These are phyloP conservation scores for Phortica variegata DNA, from an alignment of 1,140 invertebrate species.

Conservation along the genomic window DNA sequence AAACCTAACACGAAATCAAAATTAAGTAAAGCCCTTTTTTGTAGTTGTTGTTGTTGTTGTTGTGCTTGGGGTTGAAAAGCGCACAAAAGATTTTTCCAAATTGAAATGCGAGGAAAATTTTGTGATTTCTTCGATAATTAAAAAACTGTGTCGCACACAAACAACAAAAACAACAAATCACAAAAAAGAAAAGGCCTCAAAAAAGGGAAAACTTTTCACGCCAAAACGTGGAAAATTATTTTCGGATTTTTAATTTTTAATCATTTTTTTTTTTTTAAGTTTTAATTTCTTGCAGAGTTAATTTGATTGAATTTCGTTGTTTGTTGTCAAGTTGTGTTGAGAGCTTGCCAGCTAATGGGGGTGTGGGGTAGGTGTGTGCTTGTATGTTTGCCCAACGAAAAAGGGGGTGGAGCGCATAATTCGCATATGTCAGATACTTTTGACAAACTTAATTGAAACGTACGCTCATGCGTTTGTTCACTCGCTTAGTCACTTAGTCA, in stretches of 20 bases:
- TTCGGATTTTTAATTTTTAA: conserved; percentile 14
- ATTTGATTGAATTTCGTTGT: conserved; percentile 51
- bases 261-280: neutral
- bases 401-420: conserved; percentile 6
- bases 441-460: conserved; percentile 1
- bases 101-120: conserved; percentile 21
- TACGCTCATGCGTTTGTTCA: conserved; percentile 14
- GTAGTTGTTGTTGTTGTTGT: no score
- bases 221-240: neutral
- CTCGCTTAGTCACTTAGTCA: neutral
- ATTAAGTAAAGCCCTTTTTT: no score
- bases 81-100: conserved; percentile 3
- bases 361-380: conserved; percentile 9
- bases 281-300: conserved; percentile 11
- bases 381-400: no score
- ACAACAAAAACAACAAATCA: neutral
- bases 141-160: neutral
- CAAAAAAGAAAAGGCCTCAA: neutral
- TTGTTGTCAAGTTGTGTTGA: conserved; percentile 38
- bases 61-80: no score
- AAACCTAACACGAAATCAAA: no score
- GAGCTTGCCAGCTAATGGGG: neutral
- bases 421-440: conserved; percentile 19
- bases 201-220: no score
- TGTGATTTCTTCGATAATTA: conserved; percentile 20